phyloP scores from a whole-genome alignment of 2,888 invertebrate species.

The Agriotes lineatus region DNA sequence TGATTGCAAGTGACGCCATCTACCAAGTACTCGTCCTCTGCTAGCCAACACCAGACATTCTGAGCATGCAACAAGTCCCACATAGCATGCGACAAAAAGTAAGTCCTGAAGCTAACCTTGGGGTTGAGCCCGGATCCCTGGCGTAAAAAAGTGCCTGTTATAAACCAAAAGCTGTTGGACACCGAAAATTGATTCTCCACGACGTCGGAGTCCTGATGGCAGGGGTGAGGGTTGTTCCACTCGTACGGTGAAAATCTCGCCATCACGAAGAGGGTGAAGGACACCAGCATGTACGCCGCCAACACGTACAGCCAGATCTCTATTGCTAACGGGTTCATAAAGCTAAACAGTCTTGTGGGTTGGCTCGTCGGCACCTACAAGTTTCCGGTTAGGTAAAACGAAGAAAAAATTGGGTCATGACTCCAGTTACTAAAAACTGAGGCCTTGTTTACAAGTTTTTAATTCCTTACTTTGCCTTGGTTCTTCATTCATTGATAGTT shows the following conservation, averaged over 20 bases:
- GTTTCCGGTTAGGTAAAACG: no score
- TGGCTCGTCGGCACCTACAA: constrained; percentile 88
- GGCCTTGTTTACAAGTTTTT: no score
- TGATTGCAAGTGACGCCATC: no score
- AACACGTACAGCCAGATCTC: constrained; percentile 97
- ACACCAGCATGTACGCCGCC: constrained; percentile 93
- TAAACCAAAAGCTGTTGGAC: constrained; percentile 93
- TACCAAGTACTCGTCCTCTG: no score
- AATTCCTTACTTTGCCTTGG: no score
- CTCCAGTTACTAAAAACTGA: no score
- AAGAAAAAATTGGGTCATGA: no score
- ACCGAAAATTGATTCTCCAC: constrained; percentile 97
- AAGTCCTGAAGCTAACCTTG: constrained; percentile 71
- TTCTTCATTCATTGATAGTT: no score
- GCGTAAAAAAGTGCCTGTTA: constrained; percentile 88
- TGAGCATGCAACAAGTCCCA: constrained; percentile 11
- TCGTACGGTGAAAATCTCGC: constrained; percentile 98
- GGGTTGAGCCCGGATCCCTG: constrained; percentile 89
- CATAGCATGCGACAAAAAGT: constrained; percentile 16
- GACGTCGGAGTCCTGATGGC: constrained; percentile 84
- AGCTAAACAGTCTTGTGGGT: constrained; percentile 91
- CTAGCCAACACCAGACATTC: not conserved
- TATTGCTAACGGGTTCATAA: constrained; percentile 95
- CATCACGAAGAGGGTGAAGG: constrained; percentile 94
- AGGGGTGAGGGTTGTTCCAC: constrained; percentile 88